Conservation (phyloP, 2,888 invertebrate species). For the Apotomis betuletana region DNA sequence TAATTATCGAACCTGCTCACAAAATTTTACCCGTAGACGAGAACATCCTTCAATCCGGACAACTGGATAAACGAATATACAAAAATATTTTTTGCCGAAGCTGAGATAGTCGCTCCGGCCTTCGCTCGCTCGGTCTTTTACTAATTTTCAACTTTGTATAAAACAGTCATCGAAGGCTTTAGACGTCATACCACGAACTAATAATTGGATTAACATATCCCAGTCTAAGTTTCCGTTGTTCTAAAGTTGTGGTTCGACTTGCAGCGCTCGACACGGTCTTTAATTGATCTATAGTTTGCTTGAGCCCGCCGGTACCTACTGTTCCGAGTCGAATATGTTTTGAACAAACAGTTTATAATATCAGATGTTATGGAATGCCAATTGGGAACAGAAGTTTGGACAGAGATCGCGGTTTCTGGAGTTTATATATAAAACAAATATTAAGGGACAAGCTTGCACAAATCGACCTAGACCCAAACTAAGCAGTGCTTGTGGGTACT, state of each 20-base stretch:
- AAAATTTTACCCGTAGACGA: too few species aligned
- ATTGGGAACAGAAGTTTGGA: neutral
- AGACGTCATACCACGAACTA: constrained; percentile 4
- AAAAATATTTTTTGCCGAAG: too few species aligned
- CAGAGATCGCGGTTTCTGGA: neutral
- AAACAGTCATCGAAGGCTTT: neutral
- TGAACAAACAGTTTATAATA: neutral
- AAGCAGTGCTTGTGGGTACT: too few species aligned
- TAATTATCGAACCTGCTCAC: too few species aligned
- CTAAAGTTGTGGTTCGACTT: neutral
- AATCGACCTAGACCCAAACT: too few species aligned
- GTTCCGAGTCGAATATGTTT: neutral
- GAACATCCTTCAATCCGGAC: too few species aligned
- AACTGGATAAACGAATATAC: too few species aligned
- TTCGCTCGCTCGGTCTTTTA: too few species aligned
- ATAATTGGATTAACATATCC: constrained; percentile 13
- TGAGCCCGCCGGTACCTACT: neutral
- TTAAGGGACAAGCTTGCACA: too few species aligned
- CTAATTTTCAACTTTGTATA: neutral
- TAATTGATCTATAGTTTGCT: constrained; percentile 6
- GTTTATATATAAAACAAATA: too few species aligned
- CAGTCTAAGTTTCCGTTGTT: constrained; percentile 7
- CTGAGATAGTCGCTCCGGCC: too few species aligned
- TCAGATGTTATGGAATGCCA: neutral
- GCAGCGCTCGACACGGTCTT: neutral